Evolutionary conservation across 1,140 invertebrate genomes (phyloP).

Genomic region (Idris sp.): DNA sequence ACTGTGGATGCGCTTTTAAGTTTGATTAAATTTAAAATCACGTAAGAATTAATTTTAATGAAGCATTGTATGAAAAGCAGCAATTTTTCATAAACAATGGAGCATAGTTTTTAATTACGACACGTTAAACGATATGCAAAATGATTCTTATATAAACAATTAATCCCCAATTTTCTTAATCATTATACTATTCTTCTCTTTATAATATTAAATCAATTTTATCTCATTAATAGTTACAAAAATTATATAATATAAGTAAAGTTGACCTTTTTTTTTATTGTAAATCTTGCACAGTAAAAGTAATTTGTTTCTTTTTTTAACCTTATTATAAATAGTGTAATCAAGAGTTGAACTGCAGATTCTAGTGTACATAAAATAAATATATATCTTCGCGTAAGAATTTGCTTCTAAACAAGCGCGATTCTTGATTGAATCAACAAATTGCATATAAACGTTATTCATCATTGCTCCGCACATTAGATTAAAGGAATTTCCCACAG

Average conservation of each 20-base stretch:
- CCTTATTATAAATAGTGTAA: no score
- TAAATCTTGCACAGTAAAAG: no score
- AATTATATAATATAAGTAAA: no score
- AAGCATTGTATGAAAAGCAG: constrained; percentile 37
- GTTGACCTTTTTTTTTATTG: no score
- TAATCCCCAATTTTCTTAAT: no score
- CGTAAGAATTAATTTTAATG: constrained; percentile 36
- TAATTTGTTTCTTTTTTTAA: no score
- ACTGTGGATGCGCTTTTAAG: constrained; percentile 19
- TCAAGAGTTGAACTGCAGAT: no score
- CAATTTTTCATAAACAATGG: constrained; percentile 9
- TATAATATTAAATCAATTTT: no score
- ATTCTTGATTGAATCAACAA: constrained; percentile 43
- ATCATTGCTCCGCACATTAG: constrained; percentile 49
- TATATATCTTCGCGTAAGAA: constrained; percentile 15
- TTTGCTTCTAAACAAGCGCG: constrained; percentile 4
- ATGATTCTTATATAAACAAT: no score
- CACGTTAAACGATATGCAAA: background rate
- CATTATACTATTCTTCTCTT: no score
- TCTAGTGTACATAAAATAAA: no score
- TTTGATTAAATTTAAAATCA: constrained; percentile 42
- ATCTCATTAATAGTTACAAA: no score
- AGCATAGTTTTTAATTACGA: background rate
- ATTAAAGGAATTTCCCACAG: constrained; percentile 61
- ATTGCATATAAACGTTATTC: constrained; percentile 53